phyloP scores from a whole-genome alignment of 2,113 vertebrate genomes.

The Phocoena phocoena region DNA sequence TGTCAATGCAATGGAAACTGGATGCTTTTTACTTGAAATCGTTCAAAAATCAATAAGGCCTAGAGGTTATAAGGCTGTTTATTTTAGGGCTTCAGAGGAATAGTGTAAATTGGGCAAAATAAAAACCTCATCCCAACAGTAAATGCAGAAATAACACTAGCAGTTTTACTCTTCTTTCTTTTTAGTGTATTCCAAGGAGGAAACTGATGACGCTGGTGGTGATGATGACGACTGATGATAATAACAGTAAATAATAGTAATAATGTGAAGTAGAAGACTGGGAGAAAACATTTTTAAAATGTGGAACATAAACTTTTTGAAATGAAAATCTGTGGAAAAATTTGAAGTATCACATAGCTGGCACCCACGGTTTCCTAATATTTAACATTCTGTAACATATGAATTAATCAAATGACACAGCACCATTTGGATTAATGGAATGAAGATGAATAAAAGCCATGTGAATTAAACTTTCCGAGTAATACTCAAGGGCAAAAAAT shows the following conservation, averaged over 20 bases:
- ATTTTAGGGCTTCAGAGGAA: constrained; percentile 75
- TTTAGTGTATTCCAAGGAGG: constrained; percentile 25
- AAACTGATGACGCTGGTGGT: neutral
- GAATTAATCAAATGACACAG: constrained; percentile 59
- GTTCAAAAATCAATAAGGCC: constrained; percentile 81
- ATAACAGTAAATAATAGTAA: neutral
- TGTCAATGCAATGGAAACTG: constrained; percentile 76
- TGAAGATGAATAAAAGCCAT: constrained; percentile 22
- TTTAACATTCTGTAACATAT: constrained; percentile 42
- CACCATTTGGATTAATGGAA: constrained; percentile 50
- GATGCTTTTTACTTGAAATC: constrained; percentile 80
- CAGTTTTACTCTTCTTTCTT: constrained; percentile 9
- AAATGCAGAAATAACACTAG: constrained; percentile 46
- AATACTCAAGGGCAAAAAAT: constrained; percentile 39
- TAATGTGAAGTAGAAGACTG: neutral
- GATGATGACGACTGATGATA: neutral
- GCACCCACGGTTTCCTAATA: neutral
- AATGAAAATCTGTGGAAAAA: neutral
- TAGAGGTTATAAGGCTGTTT: constrained; percentile 72
- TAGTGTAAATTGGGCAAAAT: constrained; percentile 63
- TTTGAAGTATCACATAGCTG: neutral
- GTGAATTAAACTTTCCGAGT: constrained; percentile 50
- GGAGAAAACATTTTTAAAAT: neutral
- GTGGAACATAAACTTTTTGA: neutral
- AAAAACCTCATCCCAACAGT: neutral